These are phyloP conservation scores for Phainopepla nitens DNA, from an alignment of 2,113 vertebrate genomes.

Conservation along the genomic window DNA sequence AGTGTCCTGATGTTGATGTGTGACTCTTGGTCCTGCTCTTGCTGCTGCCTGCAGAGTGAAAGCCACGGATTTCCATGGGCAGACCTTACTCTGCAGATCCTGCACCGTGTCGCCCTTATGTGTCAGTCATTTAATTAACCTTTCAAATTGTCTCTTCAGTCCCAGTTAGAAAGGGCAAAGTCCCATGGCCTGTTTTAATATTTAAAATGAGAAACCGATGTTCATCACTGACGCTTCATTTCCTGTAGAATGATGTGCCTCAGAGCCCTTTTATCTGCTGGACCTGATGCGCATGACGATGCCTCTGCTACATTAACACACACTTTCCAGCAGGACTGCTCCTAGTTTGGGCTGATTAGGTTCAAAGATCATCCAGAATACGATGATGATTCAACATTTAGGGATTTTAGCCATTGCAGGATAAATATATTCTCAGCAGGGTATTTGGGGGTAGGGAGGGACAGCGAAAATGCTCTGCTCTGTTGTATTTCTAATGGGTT, in stretches of 20 bases:
- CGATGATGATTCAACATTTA: background rate
- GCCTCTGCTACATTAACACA: background rate
- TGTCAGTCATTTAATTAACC: slow-evolving; percentile 44
- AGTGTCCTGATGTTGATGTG: background rate
- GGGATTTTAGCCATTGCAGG: background rate
- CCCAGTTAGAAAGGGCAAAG: slow-evolving; percentile 10
- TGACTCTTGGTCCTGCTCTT: background rate
- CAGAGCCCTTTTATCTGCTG: slow-evolving; percentile 6
- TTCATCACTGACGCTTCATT: slow-evolving; percentile 18
- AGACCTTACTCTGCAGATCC: background rate
- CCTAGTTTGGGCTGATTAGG: background rate
- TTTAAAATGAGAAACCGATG: slow-evolving; percentile 6
- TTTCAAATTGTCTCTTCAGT: slow-evolving; percentile 2
- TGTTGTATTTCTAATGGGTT: background rate
- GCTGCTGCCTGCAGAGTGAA: background rate
- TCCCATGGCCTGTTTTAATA: background rate
- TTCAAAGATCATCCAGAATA: slow-evolving; percentile 6
- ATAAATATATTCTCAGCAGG: background rate
- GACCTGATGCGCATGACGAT: background rate
- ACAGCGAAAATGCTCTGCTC: background rate
- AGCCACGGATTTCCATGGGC: background rate
- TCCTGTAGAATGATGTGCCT: slow-evolving; percentile 5
- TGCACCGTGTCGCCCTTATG: fast-evolving
- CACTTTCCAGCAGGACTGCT: background rate
- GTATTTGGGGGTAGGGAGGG: background rate